phyloP scores from a whole-genome alignment of 2,888 invertebrate species.

The Criorhina ranunculi region DNA sequence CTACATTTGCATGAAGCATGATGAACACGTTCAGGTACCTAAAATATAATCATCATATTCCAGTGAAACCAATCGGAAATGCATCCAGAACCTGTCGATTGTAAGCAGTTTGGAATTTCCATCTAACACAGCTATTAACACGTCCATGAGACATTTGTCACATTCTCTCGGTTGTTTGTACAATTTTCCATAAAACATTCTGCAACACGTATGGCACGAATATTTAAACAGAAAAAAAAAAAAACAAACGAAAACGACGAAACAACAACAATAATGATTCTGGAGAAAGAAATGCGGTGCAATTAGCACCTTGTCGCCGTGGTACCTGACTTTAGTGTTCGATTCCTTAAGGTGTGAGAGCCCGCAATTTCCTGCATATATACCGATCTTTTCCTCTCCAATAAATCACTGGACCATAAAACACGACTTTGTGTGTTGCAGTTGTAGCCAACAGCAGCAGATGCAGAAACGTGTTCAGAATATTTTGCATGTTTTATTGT shows the following conservation, averaged over 20 bases:
- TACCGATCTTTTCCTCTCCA: constrained; percentile 57
- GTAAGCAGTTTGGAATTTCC: constrained; percentile 65
- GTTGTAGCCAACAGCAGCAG: constrained; percentile 18
- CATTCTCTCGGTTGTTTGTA: constrained; percentile 60
- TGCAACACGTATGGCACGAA: constrained; percentile 66
- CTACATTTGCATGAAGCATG: constrained; percentile 30
- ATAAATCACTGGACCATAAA: constrained; percentile 75
- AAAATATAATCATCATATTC: background rate
- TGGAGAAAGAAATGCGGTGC: constrained; percentile 65
- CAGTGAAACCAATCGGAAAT: constrained; percentile 63
- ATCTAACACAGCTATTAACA: constrained; percentile 69
- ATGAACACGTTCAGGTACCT: constrained; percentile 23
- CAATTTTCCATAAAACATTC: constrained; percentile 68
- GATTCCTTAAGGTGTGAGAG: constrained; percentile 62
- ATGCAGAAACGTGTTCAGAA: constrained; percentile 69
- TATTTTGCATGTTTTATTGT: constrained; percentile 66
- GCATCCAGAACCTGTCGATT: constrained; percentile 67
- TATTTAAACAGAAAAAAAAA: constrained; percentile 30
- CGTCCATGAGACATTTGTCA: constrained; percentile 76
- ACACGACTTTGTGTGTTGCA: constrained; percentile 65
- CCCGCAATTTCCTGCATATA: constrained; percentile 70
- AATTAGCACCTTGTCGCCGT: constrained; percentile 75
- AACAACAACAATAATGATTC: constrained; percentile 29
- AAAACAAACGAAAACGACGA: too few species aligned
- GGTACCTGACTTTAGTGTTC: constrained; percentile 52